Percentiles rank a stretch among this genome's conserved stretches.
Conservation (phyloP, 2,888 invertebrate genomes). For the Chrysolina haemoptera region DNA sequence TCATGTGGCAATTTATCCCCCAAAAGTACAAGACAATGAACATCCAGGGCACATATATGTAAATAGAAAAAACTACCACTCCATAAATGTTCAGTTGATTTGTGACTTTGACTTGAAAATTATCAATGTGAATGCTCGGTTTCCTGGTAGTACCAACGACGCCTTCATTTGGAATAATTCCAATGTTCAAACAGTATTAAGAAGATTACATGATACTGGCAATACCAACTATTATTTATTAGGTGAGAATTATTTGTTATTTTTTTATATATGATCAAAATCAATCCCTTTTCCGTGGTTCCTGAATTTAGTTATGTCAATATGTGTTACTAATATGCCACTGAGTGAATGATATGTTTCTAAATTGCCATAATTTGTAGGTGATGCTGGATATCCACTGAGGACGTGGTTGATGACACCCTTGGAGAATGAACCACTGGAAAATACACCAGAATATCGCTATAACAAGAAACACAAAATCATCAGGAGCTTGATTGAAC, state of each 20-base stretch:
- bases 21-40: slow-evolving; percentile 19
- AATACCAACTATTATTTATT: slow-evolving; percentile 35
- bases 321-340: not conserved
- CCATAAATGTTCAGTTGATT: slow-evolving; percentile 33
- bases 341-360: slow-evolving; percentile 2
- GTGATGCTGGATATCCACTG: slow-evolving; percentile 4
- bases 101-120: slow-evolving; percentile 26
- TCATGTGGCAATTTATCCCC: slow-evolving; percentile 30
- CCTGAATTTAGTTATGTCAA: slow-evolving; percentile 27
- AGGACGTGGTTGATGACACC: slow-evolving; percentile 33
- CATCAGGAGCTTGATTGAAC: slow-evolving; percentile 34
- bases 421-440: slow-evolving; percentile 27
- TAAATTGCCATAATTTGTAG: too few relatives aligned
- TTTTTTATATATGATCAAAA: slow-evolving; percentile 10
- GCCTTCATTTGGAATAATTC: slow-evolving; percentile 41
- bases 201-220: slow-evolving; percentile 18
- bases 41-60: slow-evolving; percentile 34
- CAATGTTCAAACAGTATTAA: slow-evolving; percentile 23
- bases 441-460: slow-evolving; percentile 18
- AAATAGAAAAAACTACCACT: slow-evolving; percentile 31
- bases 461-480: slow-evolving; percentile 33
- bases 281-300: slow-evolving; percentile 24
- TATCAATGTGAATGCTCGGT: slow-evolving; percentile 17
- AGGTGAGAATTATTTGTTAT: slow-evolving; percentile 22
- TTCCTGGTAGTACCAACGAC: slow-evolving; percentile 40